Evolutionary conservation across 2,888 invertebrate species (phyloP).

Genomic region (Monochamus alternatus): DNA sequence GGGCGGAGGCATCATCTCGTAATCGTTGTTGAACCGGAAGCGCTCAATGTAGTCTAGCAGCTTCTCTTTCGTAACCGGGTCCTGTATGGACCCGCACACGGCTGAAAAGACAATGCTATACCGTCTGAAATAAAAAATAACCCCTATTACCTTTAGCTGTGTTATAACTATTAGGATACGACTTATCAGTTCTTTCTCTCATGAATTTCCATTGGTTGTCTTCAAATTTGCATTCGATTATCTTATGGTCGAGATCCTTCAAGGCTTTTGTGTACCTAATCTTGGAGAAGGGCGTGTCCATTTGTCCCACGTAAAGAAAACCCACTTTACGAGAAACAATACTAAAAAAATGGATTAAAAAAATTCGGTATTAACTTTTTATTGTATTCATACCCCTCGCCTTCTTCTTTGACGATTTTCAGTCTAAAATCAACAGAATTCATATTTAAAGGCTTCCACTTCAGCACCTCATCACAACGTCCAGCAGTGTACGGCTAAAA

Average conservation of each 20-base stretch:
- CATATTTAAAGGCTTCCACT: constrained; percentile 96
- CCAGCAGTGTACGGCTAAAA: constrained; percentile 85
- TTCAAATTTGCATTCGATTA: constrained; percentile 94
- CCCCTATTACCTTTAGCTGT: constrained; percentile 83
- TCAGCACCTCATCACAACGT: constrained; percentile 87
- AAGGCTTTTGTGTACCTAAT: constrained; percentile 88
- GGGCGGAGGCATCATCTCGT: constrained; percentile 83
- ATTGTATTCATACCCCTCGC: constrained; percentile 77
- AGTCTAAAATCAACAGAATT: constrained; percentile 98
- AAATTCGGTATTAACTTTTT: neutral
- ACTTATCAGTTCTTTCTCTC: constrained; percentile 97
- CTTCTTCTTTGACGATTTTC: constrained; percentile 82
- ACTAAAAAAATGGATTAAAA: constrained; percentile 45
- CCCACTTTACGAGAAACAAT: constrained; percentile 72
- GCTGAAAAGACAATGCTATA: constrained; percentile 73
- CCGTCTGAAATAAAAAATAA: no score
- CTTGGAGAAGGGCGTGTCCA: constrained; percentile 77
- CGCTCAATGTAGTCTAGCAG: constrained; percentile 83
- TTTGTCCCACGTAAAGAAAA: constrained; percentile 84
- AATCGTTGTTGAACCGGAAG: constrained; percentile 78
- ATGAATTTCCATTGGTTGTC: constrained; percentile 91
- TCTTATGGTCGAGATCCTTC: constrained; percentile 89
- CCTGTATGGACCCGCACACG: constrained; percentile 85
- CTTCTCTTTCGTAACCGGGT: constrained; percentile 89
- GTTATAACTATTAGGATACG: constrained; percentile 90